Base-by-base conservation (phyloP, 2,797 vertebrate genomes). In the Trematomus bernacchii region DNA sequence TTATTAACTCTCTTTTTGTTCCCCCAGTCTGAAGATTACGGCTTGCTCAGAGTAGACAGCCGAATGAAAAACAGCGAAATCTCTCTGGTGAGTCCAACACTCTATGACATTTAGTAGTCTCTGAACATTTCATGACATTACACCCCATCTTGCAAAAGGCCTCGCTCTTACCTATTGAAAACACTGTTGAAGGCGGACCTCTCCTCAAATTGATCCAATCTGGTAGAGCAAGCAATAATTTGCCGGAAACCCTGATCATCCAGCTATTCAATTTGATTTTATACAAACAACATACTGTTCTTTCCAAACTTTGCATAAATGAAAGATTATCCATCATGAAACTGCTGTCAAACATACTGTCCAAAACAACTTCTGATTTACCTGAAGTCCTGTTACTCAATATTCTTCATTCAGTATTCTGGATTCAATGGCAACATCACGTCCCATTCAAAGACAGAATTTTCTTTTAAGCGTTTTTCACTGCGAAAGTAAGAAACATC, bases 11-110 rank as follows among this genome's bases (percentile, higher is more conserved):
- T 84, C 37, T 73, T 46, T 59, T 0, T 66, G 40, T 33, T 27
- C 74, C 43, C 7, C 53, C 79, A 95, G 94, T 0, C 61, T 48
- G 93, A 95, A 13, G 94, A 95, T 18, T 85, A 74, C 18, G 55
- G 82, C 1, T 68, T 89, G 64, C 90, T 92, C n/a, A 70, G 89
- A 71, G 81, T 92, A 0, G 91, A 94, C 80, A 86, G 88, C 71
- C 40, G 82, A 3, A 82, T 88, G 43, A 94, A 92, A 51, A 84
- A 67, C 85, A 95, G 94, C 48, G 70, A 87, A 6, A 69, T 88
- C 44, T 95, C 95, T 71, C 79, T 95, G 90, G 95, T 95, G 33
- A 37, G 33, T 37, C 33, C 33, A 37, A 37, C 33, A 37, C 33
- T 33, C 30, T 37, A 2, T 6, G 33, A 37, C 33, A 8, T 27